A percentile compares a stretch with the other conserved stretches of the same genome.
These are phyloP conservation scores for Auanema sp. DNA, from an alignment of 2,888 invertebrate genomes.

Conservation along the genomic window DNA sequence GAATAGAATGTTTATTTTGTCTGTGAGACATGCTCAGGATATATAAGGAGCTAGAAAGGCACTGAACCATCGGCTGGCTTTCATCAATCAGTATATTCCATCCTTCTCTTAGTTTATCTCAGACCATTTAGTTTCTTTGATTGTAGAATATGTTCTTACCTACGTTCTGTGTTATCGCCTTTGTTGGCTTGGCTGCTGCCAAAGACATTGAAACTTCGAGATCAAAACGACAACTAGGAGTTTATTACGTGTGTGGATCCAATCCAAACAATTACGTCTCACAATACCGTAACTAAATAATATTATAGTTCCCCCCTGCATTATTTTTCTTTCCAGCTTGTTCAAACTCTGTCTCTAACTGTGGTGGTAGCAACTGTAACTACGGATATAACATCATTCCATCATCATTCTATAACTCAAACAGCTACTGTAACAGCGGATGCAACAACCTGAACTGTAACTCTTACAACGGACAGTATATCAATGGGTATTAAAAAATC, in stretches of 20 bases:
- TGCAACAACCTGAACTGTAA: conserved; percentile 45
- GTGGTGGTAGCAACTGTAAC: conserved; percentile 28
- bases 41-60: too few relatives aligned
- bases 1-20: too few relatives aligned
- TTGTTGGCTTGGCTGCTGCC: conserved; percentile 12
- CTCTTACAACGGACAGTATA: conserved; percentile 36
- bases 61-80: too few relatives aligned
- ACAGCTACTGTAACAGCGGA: conserved; percentile 40
- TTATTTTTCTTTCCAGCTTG: conserved; percentile 3
- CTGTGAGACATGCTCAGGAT: too few relatives aligned
- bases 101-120: too few relatives aligned
- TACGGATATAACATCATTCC: conserved; percentile 30
- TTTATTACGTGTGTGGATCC: conserved; percentile 44
- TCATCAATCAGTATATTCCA: too few relatives aligned
- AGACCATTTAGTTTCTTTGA: too few relatives aligned
- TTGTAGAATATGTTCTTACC: too few relatives aligned
- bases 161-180: neutral
- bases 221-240: conserved; percentile 39
- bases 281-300: conserved; percentile 37
- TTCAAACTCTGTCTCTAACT: neutral
- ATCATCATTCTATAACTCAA: conserved; percentile 39
- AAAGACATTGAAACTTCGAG: conserved; percentile 27
- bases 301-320: neutral
- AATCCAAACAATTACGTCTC: conserved; percentile 28
- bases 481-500: conserved; percentile 40